Conservation (phyloP, 2,113 vertebrate genomes). For the Plecturocebus donacophilus region DNA sequence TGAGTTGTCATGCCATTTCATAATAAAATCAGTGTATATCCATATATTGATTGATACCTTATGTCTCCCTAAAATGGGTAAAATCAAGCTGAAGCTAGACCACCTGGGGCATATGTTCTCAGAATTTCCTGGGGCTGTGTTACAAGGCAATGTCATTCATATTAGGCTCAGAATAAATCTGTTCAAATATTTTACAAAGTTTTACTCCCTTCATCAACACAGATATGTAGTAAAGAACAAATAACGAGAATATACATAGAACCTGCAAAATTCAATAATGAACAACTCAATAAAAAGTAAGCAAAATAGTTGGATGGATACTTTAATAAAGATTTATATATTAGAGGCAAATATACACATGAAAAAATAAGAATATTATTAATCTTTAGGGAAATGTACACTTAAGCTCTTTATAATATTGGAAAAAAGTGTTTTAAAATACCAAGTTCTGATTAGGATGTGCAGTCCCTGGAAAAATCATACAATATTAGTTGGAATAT, state of each 20-base stretch:
- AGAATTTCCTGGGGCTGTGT: no score
- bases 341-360: neutral
- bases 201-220: neutral
- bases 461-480: neutral
- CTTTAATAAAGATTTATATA: neutral
- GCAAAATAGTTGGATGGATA: neutral
- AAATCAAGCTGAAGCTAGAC: no score
- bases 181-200: no score
- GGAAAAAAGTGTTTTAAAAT: neutral
- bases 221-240: neutral
- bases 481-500: neutral
- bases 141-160: no score
- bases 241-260: neutral
- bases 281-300: neutral
- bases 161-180: no score
- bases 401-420: neutral
- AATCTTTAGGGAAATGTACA: neutral
- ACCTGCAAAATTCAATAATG: neutral
- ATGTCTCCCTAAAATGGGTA: no score
- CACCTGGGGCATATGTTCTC: no score
- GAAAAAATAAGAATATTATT: neutral
- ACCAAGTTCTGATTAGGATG: neutral
- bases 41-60: no score
- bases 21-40: no score
- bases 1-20: no score